A percentile compares a stretch with the other conserved stretches of the same genome.
These are phyloP conservation scores for Moxostoma hubbsi DNA, from an alignment of 2,797 vertebrate species.

Conservation along the genomic window DNA sequence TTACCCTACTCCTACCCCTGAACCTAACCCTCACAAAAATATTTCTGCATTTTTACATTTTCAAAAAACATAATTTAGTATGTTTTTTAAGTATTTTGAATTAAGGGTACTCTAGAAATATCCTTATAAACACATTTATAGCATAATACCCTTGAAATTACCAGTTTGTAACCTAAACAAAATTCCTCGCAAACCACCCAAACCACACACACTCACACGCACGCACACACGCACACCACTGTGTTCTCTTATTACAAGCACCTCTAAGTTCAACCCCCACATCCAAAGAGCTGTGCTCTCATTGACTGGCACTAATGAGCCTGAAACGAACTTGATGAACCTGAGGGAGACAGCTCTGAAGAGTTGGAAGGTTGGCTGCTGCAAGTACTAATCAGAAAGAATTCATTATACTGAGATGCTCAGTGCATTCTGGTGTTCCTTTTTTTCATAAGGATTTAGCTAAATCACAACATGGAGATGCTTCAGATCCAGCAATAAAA, in stretches of 20 bases:
- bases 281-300: conserved; percentile 35
- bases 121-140: too few species aligned
- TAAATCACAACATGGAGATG: background rate
- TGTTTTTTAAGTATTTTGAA: too few species aligned
- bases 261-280: conserved; percentile 34
- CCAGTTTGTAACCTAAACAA: too few species aligned
- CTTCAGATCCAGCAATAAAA: background rate
- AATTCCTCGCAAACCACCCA: too few species aligned
- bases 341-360: conserved; percentile 44
- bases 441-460: background rate
- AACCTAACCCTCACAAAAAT: too few species aligned
- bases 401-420: conserved; percentile 15
- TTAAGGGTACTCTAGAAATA: too few species aligned
- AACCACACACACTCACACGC: background rate
- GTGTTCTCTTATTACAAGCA: conserved; percentile 26
- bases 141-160: too few species aligned
- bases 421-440: conserved; percentile 10
- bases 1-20: too few species aligned
- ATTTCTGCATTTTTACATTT: too few species aligned
- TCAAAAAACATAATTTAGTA: too few species aligned
- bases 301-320: conserved; percentile 60
- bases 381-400: conserved; percentile 17
- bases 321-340: conserved; percentile 57
- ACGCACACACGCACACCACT: background rate
- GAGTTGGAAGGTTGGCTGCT: conserved; percentile 3